Evolutionary conservation across 2,888 invertebrate genomes (phyloP), one percentile per base, ranked within the genome.

Genomic region (Tinea semifulvella): DNA sequence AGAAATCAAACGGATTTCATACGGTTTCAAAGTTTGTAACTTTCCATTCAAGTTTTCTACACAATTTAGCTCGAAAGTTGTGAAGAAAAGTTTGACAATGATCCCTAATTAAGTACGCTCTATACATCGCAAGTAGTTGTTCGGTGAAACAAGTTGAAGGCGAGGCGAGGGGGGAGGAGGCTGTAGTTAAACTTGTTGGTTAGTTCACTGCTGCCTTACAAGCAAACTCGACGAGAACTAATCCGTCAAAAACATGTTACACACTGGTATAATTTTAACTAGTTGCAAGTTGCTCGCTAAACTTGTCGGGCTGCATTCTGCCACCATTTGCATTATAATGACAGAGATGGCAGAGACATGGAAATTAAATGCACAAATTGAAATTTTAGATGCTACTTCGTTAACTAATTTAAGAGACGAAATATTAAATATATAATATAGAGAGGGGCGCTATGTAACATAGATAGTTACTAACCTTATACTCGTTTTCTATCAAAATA

Each of bases 221-320:
- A 48, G 25, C 45, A 13, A 50, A 48, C 51, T 42, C 40, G 22
- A 47, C 55, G 50, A 52, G 53, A 58, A 61, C 63, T 68, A 66
- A 70, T 70, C 65, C 65, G 60, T 69, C 69, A 69, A 65, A 66
- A 68, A 65, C 68, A 66, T 57, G 58, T 54, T 61, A 57, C 60
- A 60, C 60, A 19, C 38, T n/a, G 4, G 17, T 38, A 17, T 19
- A 38, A 38, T 38, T 38, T 38, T 38, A 38, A 38, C 38, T 38
- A 38, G 38, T 38, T 38, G 20, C 40, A 22, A 40, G 40, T 40
- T 40, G 18, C 19, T 7, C 39, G 39, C 8, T 39, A 18, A 18
- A 20, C 39, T 39, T 20, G 39, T 18, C 40, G 40, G 22, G 13
- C 2, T 17, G 36, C 36, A 36, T 36, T 18, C 36, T 10, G 5